phyloP scores from a whole-genome alignment of 2,797 vertebrate genomes.

The Pempheris klunzingeri region DNA sequence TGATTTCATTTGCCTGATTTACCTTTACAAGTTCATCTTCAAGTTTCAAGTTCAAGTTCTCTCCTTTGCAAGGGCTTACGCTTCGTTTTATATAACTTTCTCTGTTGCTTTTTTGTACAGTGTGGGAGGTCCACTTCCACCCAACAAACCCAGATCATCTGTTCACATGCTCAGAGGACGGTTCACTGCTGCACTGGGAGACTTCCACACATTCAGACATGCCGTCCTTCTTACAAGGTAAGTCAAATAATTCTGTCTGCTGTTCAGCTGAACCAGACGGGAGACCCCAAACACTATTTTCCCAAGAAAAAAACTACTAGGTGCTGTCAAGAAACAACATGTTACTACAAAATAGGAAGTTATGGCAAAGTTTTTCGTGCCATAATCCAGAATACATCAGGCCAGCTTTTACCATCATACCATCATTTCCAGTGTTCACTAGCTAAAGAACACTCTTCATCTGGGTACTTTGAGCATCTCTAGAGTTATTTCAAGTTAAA shows the following conservation, averaged over 20 bases:
- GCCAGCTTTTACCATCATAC: neutral
- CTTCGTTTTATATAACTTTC: neutral
- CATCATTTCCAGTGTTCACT: no score
- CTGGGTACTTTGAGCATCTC: neutral
- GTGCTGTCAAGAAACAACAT: neutral
- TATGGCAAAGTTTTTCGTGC: neutral
- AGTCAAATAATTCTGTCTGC: slow-evolving; percentile 37
- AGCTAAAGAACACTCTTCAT: neutral
- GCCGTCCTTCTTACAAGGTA: slow-evolving; percentile 92
- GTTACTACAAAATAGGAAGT: neutral
- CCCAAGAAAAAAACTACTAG: neutral
- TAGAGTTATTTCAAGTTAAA: neutral
- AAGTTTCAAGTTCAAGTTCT: no score
- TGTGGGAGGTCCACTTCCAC: slow-evolving; percentile 99
- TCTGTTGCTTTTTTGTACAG: slow-evolving; percentile 74
- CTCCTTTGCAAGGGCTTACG: neutral
- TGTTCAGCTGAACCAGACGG: neutral
- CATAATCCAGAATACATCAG: neutral
- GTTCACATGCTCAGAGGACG: slow-evolving; percentile 98
- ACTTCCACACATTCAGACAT: slow-evolving; percentile 88
- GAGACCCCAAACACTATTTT: neutral
- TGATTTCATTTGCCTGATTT: neutral
- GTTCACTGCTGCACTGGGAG: slow-evolving; percentile 97
- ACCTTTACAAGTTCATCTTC: neutral
- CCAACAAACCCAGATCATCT: slow-evolving; percentile 96